Conservation (phyloP, 2,888 invertebrate species). For the Megalurothrips usitatus region DNA sequence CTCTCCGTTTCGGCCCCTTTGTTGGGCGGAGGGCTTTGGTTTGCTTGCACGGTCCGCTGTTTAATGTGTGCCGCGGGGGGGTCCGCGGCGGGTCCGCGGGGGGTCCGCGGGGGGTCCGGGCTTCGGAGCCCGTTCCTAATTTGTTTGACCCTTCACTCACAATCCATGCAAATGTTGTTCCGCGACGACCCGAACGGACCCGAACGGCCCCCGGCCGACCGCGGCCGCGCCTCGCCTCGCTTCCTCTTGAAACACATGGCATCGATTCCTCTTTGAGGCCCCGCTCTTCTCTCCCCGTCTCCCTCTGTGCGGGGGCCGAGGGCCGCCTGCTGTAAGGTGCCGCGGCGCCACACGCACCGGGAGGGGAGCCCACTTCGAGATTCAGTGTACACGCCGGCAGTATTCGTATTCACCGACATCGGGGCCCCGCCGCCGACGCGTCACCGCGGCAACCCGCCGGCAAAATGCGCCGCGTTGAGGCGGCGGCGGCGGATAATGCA, state of each 20-base stretch:
- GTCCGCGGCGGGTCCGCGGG: background rate
- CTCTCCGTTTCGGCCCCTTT: background rate
- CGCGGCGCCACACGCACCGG: too few relatives aligned
- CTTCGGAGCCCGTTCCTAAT: background rate
- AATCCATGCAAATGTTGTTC: background rate
- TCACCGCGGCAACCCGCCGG: too few relatives aligned
- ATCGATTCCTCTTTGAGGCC: constrained; percentile 4
- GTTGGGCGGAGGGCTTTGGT: background rate
- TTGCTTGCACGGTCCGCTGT: background rate
- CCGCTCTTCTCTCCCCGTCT: too few relatives aligned
- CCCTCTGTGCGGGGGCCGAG: too few relatives aligned
- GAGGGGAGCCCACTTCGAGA: too few relatives aligned
- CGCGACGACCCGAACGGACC: background rate
- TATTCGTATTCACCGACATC: too few relatives aligned
- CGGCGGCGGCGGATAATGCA: too few relatives aligned
- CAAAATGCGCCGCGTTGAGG: too few relatives aligned
- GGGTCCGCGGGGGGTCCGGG: background rate
- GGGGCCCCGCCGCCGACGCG: too few relatives aligned
- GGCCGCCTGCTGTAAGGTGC: too few relatives aligned
- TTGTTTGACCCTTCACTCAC: constrained; percentile 16
- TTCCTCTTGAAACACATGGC: background rate
- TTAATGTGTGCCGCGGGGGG: background rate
- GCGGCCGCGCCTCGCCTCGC: background rate
- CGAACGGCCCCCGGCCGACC: background rate
- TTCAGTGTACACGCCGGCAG: too few relatives aligned